Evolutionary conservation across 2,888 invertebrate genomes (phyloP), one percentile per base, ranked within the genome.

Genomic region (Tortrix viridana): DNA sequence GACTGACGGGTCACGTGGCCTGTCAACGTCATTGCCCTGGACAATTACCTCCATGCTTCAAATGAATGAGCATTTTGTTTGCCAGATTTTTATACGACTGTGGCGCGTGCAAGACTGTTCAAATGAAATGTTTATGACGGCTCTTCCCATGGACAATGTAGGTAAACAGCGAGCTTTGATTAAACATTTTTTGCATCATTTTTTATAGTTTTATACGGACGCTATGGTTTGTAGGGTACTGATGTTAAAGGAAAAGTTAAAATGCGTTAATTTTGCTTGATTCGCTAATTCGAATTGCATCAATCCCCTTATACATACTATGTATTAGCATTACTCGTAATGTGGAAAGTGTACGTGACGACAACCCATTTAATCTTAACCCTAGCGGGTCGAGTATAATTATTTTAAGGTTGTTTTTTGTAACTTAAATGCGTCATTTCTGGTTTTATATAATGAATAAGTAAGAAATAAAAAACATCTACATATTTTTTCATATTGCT

Each of bases 1-100:
- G 82, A 85, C 82, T 92, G 92, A 92, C 92, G 88, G 92, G 92
- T 89, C 92, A 92, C 92, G 92, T 92, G 92, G 71, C 79, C 89
- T 88, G 89, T 88, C 90, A 89, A 89, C 84, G 74, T 88, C 90
- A 89, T 87, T 88, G 85, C 88, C 75, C 76, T 74, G 87, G 84
- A 89, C 90, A 91, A 92, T 91, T 90, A 91, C 89, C 58, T 41
- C 19, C 47, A 18, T 53, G 53, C 47, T 52, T 55, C 55, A 47
- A 46, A 46, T 63, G 63, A 63, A 63, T 63, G 53, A 63, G 47
- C 58, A 58, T 63, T 62, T 63, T 81, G 79, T 84, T 85, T 82
- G 79, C 74, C 69, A 72, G 75, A 71, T 74, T 82, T 86, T 81
- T 74, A 75, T 76, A 65, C 64, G 58, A 71, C 70, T 69, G 76